phyloP scores from a whole-genome alignment of 2,113 vertebrate species.

The human region DNA sequence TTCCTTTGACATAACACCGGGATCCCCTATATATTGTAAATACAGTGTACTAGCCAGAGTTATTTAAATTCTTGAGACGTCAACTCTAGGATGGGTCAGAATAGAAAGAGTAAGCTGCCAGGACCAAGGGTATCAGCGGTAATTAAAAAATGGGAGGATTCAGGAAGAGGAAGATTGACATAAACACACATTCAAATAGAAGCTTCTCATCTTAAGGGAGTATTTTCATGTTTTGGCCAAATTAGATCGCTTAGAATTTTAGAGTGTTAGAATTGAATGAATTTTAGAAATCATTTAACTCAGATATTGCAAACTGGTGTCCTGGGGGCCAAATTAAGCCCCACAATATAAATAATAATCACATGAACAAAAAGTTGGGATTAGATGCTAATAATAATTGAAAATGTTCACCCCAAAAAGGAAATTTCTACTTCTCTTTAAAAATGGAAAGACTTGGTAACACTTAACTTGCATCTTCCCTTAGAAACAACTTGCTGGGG shows the following conservation, averaged over 20 bases:
- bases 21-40: constrained; percentile 82
- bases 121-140: background rate
- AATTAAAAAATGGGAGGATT: background rate
- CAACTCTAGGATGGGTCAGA: constrained; percentile 52
- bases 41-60: constrained; percentile 68
- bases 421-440: background rate
- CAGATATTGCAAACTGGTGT: background rate
- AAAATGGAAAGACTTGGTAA: background rate
- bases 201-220: background rate
- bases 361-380: background rate
- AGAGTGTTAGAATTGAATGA: constrained; percentile 8
- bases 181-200: background rate
- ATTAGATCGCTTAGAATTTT: background rate
- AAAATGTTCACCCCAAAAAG: background rate
- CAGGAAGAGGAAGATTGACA: background rate
- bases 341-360: background rate
- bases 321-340: background rate
- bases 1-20: constrained; percentile 84
- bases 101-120: constrained; percentile 63
- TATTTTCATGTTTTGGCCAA: background rate
- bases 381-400: background rate
- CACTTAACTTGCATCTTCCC: background rate
- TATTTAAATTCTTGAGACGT: constrained; percentile 81
- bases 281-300: background rate
- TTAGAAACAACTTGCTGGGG: background rate